These are phyloP conservation scores for Axinella damicornis DNA, from an alignment of 37 sponge, comb jelly and placozoan genomes.

Conservation along the genomic window DNA sequence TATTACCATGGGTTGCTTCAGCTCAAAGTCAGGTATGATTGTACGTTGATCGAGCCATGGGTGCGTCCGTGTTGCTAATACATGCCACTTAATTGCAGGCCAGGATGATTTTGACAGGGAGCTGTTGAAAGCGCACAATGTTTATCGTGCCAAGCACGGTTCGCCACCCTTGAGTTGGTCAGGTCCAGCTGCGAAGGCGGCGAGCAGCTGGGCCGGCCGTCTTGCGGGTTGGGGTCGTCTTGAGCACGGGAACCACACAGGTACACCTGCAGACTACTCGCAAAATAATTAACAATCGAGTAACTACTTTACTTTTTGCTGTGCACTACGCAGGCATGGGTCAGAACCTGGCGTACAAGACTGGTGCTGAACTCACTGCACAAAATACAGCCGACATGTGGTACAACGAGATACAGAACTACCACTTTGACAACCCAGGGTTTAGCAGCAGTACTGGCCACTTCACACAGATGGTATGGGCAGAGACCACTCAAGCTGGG, in stretches of 20 bases:
- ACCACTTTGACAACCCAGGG: conserved; percentile 75
- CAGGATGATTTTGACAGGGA: conserved; percentile 44
- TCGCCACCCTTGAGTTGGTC: conserved; percentile 76
- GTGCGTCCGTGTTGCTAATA: no score
- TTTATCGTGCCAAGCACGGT: conserved; percentile 73
- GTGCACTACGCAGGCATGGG: conserved; percentile 64
- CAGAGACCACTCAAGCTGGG: conserved; percentile 78
- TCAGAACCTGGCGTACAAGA: conserved; percentile 80
- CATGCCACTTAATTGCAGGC: conserved; percentile 14
- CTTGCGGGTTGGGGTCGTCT: conserved; percentile 64
- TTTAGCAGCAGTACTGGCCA: conserved; percentile 86
- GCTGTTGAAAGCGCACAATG: conserved; percentile 78
- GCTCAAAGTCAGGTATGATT: background rate
- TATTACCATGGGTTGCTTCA: background rate
- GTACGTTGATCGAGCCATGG: no score
- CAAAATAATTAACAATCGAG: no score
- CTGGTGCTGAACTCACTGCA: conserved; percentile 63
- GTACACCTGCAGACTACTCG: no score
- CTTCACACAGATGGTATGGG: conserved; percentile 96
- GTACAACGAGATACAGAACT: conserved; percentile 87
- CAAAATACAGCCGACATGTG: conserved; percentile 68
- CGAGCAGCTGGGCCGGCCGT: conserved; percentile 86
- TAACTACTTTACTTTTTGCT: no score
- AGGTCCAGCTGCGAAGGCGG: conserved; percentile 54
- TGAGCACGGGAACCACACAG: conserved; percentile 73